Conservation (phyloP, 1,140 invertebrate species). For the Papilio polytes region DNA sequence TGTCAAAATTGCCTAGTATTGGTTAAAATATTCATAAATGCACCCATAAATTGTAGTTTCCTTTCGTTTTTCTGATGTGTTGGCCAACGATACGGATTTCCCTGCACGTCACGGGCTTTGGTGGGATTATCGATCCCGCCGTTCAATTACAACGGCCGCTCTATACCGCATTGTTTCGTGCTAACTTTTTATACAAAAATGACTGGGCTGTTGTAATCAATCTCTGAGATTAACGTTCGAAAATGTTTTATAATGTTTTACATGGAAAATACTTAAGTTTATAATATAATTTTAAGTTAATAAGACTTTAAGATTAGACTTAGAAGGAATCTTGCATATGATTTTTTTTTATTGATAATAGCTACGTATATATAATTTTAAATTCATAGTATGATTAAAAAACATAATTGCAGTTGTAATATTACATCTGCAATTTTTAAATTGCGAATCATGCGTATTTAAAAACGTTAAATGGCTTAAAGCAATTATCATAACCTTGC, state of each 20-base stretch:
- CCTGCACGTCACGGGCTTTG: slow-evolving; percentile 28
- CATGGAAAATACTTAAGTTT: background rate
- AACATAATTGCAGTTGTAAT: background rate
- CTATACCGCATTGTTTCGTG: slow-evolving; percentile 23
- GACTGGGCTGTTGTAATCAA: background rate
- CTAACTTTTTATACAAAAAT: slow-evolving; percentile 14
- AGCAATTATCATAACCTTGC: slow-evolving; percentile 15
- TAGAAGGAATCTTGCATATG: background rate
- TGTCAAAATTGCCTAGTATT: background rate
- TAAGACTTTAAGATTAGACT: background rate
- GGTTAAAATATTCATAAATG: slow-evolving; percentile 11
- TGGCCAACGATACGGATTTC: slow-evolving; percentile 23
- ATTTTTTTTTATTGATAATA: background rate
- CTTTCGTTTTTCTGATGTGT: background rate
- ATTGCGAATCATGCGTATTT: background rate
- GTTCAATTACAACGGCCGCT: slow-evolving; percentile 15
- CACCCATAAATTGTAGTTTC: slow-evolving; percentile 1
- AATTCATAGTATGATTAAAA: background rate
- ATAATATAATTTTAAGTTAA: too few relatives aligned
- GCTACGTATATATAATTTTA: too few relatives aligned
- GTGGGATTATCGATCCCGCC: slow-evolving; percentile 33
- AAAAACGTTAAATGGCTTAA: background rate
- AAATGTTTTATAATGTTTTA: background rate
- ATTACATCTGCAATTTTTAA: background rate
- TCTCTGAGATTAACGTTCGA: background rate